phyloP scores from a whole-genome alignment of 1,140 invertebrate genomes.

The Meloidogyne hapla region DNA sequence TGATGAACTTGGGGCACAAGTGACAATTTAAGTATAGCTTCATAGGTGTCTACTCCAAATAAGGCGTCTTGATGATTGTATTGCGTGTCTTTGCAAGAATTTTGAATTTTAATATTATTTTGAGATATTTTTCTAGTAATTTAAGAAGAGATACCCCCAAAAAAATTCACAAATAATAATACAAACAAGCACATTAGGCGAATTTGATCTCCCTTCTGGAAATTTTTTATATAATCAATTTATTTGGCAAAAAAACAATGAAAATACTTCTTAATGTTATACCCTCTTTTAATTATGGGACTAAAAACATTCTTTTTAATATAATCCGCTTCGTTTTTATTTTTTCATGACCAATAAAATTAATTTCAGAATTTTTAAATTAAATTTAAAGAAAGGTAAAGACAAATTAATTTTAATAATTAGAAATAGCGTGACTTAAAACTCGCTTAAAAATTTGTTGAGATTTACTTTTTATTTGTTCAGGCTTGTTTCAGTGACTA shows the following conservation, averaged over 20 bases:
- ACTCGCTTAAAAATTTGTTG: too few relatives aligned
- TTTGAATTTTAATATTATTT: constrained; percentile 14
- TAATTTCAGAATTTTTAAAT: too few relatives aligned
- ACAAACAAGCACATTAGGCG: neutral
- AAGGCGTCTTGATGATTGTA: neutral
- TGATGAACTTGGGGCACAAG: constrained; percentile 29
- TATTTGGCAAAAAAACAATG: neutral
- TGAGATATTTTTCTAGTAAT: constrained; percentile 5
- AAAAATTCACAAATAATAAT: neutral
- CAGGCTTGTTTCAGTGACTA: too few relatives aligned
- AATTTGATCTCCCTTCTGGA: constrained; percentile 4
- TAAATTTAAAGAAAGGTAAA: too few relatives aligned
- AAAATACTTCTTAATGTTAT: neutral
- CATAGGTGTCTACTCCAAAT: neutral
- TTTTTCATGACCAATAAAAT: too few relatives aligned
- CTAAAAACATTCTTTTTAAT: neutral
- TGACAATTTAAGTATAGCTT: constrained; percentile 9
- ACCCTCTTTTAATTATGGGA: neutral
- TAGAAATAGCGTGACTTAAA: too few relatives aligned
- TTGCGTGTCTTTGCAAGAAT: constrained; percentile 8
- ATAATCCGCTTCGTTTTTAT: too few relatives aligned
- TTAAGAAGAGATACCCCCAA: neutral
- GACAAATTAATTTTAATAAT: too few relatives aligned
- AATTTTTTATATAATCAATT: neutral
- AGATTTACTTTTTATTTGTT: too few relatives aligned